Conservation (phyloP, 2,888 invertebrate genomes). For the Athetis lepigone region DNA sequence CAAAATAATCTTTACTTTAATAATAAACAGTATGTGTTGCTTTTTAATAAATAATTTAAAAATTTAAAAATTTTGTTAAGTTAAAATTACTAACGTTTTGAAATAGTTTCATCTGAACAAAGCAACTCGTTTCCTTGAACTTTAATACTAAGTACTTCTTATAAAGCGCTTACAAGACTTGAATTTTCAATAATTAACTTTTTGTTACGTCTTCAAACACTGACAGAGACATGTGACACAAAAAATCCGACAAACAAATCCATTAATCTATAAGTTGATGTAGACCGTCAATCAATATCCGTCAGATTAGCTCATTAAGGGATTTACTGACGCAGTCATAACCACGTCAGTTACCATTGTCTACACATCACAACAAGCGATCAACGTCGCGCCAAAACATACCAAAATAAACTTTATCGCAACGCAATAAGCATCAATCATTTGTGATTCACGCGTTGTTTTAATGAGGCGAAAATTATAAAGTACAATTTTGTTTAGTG, state of each 20-base stretch:
- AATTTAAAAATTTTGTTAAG: background rate
- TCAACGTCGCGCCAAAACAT: slow-evolving; percentile 61
- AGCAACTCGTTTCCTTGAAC: slow-evolving; percentile 28
- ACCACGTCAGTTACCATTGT: slow-evolving; percentile 69
- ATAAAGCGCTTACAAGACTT: background rate
- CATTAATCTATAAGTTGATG: slow-evolving; percentile 58
- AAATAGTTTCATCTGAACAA: background rate
- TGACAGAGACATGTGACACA: slow-evolving; percentile 28
- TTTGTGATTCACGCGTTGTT: slow-evolving; percentile 65
- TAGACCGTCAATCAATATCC: slow-evolving; percentile 72
- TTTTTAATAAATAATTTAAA: too few species aligned
- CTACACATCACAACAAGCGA: slow-evolving; percentile 65
- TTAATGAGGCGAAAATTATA: slow-evolving; percentile 76
- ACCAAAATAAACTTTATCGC: slow-evolving; percentile 67
- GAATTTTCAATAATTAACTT: slow-evolving; percentile 25
- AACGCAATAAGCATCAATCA: slow-evolving; percentile 64
- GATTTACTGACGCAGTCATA: slow-evolving; percentile 72
- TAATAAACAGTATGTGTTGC: background rate
- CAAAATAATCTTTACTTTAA: too few species aligned
- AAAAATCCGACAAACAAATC: slow-evolving; percentile 53
- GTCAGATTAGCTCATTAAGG: slow-evolving; percentile 79
- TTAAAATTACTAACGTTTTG: background rate
- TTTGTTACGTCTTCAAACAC: slow-evolving; percentile 21
- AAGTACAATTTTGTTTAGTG: slow-evolving; percentile 34
- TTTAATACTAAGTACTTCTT: slow-evolving; percentile 6